Conservation (phyloP, 2,888 invertebrate genomes). For the Xylocampa areola region DNA sequence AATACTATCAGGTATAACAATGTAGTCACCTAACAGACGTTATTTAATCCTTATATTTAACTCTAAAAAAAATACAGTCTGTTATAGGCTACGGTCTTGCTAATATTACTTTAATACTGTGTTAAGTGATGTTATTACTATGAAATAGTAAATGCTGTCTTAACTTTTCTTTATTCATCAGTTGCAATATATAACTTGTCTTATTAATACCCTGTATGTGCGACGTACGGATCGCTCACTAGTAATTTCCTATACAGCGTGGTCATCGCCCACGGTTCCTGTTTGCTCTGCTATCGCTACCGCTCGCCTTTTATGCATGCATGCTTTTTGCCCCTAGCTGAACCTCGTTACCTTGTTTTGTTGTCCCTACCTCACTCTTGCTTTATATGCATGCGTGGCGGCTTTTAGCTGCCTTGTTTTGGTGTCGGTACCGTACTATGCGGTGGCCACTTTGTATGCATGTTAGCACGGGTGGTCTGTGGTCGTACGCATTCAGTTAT, state of each 20-base stretch:
- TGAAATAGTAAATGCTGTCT: too few species aligned
- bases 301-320: constrained; percentile 10
- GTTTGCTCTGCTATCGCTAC: constrained; percentile 6
- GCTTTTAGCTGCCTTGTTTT: constrained; percentile 14
- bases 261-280: not conserved
- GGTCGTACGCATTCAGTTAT: constrained; percentile 22
- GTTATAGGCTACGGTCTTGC: too few species aligned
- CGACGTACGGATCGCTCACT: not conserved
- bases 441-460: constrained; percentile 29
- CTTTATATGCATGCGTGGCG: constrained; percentile 20
- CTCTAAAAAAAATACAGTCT: too few species aligned
- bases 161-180: too few species aligned
- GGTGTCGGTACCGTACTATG: not conserved
- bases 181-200: too few species aligned
- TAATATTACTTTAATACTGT: too few species aligned
- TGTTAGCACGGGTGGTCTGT: constrained; percentile 4
- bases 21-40: too few species aligned
- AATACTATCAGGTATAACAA: too few species aligned
- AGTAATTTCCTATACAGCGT: not conserved
- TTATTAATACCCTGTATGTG: not conserved
- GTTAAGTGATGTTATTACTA: too few species aligned
- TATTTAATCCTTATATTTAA: too few species aligned
- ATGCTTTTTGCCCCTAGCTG: constrained; percentile 17
- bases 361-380: constrained; percentile 13
- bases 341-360: constrained; percentile 29